phyloP scores from a whole-genome alignment of 2,113 vertebrate species.

The Sclerurus mexicanus region DNA sequence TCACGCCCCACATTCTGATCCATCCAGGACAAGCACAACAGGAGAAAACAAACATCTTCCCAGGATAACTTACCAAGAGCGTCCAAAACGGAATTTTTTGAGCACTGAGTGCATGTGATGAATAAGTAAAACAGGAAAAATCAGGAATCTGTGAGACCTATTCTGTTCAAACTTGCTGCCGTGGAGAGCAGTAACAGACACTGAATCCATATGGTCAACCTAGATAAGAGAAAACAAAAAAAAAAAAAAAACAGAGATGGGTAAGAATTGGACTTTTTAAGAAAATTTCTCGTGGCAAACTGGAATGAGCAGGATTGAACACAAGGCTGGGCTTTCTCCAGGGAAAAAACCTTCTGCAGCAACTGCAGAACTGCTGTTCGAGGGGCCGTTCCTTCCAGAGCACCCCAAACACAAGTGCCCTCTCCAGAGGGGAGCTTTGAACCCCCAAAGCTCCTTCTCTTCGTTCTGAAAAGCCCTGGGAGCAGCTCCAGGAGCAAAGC shows the following conservation, averaged over 20 bases:
- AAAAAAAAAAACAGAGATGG: fast-evolving
- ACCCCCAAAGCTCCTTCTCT: not conserved
- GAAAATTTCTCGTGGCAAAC: not conserved
- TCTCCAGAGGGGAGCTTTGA: not conserved
- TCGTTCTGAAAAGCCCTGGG: not conserved
- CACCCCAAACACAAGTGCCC: not conserved
- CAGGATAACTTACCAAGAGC: fast-evolving
- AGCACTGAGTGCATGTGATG: not conserved
- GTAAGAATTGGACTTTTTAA: not conserved
- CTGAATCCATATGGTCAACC: not conserved
- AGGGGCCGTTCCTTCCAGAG: fast-evolving
- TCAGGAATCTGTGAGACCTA: not conserved
- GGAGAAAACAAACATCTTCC: not conserved
- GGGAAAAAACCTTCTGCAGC: not conserved
- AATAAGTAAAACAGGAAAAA: not conserved
- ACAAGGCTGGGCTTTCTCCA: not conserved
- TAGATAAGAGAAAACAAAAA: not conserved
- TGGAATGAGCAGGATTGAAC: not conserved
- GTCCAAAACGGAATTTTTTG: not conserved
- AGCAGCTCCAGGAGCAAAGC: not conserved
- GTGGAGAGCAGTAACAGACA: not conserved
- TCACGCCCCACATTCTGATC: not conserved
- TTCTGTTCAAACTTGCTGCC: not conserved
- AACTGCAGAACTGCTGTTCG: not conserved
- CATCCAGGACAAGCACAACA: not conserved